Evolutionary conservation across 2,797 vertebrate species (phyloP), one percentile per base, ranked within the genome.

Genomic region (Champsocephalus gunnari): DNA sequence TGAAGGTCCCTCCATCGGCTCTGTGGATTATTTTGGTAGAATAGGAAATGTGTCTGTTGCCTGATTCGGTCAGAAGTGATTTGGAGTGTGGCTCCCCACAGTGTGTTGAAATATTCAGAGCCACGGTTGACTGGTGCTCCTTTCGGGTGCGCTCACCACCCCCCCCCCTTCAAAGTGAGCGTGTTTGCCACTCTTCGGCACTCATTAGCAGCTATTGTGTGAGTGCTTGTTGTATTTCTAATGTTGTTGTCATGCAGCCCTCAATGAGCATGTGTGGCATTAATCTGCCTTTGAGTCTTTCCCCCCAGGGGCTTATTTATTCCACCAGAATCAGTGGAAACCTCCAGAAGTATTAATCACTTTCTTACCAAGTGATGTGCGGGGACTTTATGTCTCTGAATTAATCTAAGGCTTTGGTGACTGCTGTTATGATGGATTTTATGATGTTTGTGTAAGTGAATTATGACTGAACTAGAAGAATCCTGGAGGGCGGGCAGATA

Each of bases 231-330:
- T 83, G 71, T 74, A 17, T 73, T 61, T 38, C 10, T 69, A 55
- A 70, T 77, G 69, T 47, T 81, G 70, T 66, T 79, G 63, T 68
- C 78, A 73, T 63, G 71, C 66, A 65, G 65, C 68, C 71, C 72
- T 76, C 45, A 86, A 73, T 72, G 62, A 80, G 71, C 66, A 68
- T 17, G 32, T 28, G 44, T 71, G 58, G 79, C 77, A 79, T 84
- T 80, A 74, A 77, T 84, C 66, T 69, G 58, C 24, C 49, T 62
- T 45, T 59, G 44, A 73, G 44, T 66, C 17, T 32, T 32, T 64
- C 9, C 8, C 49, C 34, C 32, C 14, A 41, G 8, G 16, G 62
- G 32, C 70, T 58, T 19, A 65, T 79, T 73, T 70, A 59, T 62
- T 67, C 34, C 45, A 61, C 10, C 28, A 51, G 69, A 44, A 44